Evolutionary conservation across 2,797 vertebrate species (phyloP).

Genomic region (Danio kyathit): DNA sequence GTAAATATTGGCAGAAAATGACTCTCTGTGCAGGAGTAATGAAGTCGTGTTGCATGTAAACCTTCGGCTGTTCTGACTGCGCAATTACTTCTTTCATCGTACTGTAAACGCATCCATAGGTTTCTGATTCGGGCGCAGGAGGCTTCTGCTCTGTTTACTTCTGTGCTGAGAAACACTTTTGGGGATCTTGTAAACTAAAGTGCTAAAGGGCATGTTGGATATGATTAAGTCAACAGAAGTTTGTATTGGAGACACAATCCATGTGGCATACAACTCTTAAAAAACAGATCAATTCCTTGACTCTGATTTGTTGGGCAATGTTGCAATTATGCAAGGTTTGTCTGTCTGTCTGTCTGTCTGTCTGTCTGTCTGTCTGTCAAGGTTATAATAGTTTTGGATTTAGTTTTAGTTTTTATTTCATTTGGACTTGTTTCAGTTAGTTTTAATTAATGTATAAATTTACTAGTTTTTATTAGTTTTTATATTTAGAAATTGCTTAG

Average conservation of each 20-base stretch:
- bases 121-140: neutral
- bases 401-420: too few species aligned
- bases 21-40: slow-evolving; percentile 1
- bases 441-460: too few species aligned
- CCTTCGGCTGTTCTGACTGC: neutral
- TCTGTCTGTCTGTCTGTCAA: too few species aligned
- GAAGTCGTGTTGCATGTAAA: slow-evolving; percentile 33
- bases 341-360: too few species aligned
- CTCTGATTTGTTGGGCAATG: too few species aligned
- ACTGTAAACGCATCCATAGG: slow-evolving; percentile 1
- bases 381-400: too few species aligned
- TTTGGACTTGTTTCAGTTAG: too few species aligned
- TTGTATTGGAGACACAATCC: slow-evolving; percentile 19
- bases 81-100: slow-evolving; percentile 8
- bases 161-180: slow-evolving; percentile 6
- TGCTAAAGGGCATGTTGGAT: slow-evolving; percentile 27
- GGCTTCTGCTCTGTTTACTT: slow-evolving; percentile 28
- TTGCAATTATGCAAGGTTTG: too few species aligned
- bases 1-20: slow-evolving; percentile 48
- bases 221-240: slow-evolving; percentile 40
- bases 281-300: neutral
- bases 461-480: too few species aligned
- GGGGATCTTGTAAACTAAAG: slow-evolving; percentile 10
- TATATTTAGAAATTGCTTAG: too few species aligned
- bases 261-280: neutral